Evolutionary conservation across 1,140 invertebrate species (phyloP), one percentile per base, ranked within the genome.

Genomic region (Choristoneura fumiferana): DNA sequence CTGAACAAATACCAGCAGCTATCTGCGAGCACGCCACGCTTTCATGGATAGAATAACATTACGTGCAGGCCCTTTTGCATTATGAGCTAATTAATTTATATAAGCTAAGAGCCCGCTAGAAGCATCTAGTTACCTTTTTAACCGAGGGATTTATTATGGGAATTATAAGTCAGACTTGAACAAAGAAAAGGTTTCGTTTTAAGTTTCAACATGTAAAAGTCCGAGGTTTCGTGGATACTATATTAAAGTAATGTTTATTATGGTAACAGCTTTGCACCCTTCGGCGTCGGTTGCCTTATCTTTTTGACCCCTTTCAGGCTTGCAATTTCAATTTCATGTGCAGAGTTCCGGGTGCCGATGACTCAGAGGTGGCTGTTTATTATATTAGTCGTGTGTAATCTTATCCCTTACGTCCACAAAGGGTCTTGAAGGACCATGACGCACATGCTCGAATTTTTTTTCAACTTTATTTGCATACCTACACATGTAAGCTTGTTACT

Each of bases 281-380:
- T 45, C 15, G 40, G 18, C 40, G 6, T 45, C 15, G 15, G 18
- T 45, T 18, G 17, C 40, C 17, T 45, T 45, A 45, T 45, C 40
- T 45, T 45, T 45, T 45, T 45, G 40, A 45, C 40, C 40, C 40
- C 40, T 45, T 45, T 45, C 40, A 45, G 17, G 17, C 40, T 45
- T 45, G 40, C 40, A 45, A 45, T 45, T 45, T 45, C 40, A 45
- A 45, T 45, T 45, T 45, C 17, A 45, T 45, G 40, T 45, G 40
- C 40, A 45, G 40, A 45, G 40, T n/a, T 45, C 22, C 40, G 40
- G 40, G 40, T 18, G 40, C 40, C 40, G 40, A 45, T 45, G 40
- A 29, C 17, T 45, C 40, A 15, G 40, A 9, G 22, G 40, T n/a
- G 15, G 40, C 40, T 45, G 40, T 45, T 45, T 45, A 45, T 45